These are phyloP conservation scores for Sussaba pulchella DNA, from an alignment of 2,888 invertebrate genomes.

Conservation along the genomic window DNA sequence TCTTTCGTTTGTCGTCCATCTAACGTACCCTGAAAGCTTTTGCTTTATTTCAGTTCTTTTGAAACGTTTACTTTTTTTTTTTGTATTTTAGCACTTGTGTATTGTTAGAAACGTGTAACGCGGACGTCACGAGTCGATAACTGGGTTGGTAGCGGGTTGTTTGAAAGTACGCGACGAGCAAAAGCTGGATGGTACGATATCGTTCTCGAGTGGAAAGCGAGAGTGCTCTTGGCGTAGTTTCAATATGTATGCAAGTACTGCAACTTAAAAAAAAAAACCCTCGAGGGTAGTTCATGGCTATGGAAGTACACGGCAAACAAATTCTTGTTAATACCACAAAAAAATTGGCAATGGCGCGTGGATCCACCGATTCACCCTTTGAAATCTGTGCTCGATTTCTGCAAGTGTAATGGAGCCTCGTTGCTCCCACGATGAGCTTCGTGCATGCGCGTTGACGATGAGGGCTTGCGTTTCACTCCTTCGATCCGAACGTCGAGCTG, in stretches of 20 bases:
- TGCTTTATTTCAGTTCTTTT: not conserved
- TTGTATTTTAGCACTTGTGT: not conserved
- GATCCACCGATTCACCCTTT: not conserved
- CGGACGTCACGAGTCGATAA: conserved; percentile 66
- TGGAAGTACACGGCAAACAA: conserved; percentile 2
- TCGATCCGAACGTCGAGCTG: conserved; percentile 73
- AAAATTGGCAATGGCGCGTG: conserved; percentile 30
- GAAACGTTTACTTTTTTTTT: conserved; percentile 4
- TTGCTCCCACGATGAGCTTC: conserved; percentile 20
- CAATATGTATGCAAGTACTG: conserved; percentile 37
- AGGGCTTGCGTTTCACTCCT: conserved; percentile 71
- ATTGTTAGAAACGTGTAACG: not conserved
- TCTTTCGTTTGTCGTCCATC: conserved; percentile 5
- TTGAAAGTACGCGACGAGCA: conserved; percentile 6
- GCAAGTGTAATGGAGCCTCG: conserved; percentile 74
- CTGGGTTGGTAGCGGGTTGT: conserved; percentile 45
- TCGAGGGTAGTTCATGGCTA: conserved; percentile 1
- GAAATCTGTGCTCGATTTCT: not conserved
- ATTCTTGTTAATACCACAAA: conserved; percentile 33
- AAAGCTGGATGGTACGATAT: conserved; percentile 56
- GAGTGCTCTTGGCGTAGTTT: conserved; percentile 70
- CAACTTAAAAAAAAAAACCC: conserved; percentile 2
- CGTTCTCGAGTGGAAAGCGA: conserved; percentile 73
- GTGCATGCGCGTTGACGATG: conserved; percentile 74
- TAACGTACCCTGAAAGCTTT: conserved; percentile 57